phyloP scores from a whole-genome alignment of 2,888 invertebrate species.

The Epirrhoe tristata region DNA sequence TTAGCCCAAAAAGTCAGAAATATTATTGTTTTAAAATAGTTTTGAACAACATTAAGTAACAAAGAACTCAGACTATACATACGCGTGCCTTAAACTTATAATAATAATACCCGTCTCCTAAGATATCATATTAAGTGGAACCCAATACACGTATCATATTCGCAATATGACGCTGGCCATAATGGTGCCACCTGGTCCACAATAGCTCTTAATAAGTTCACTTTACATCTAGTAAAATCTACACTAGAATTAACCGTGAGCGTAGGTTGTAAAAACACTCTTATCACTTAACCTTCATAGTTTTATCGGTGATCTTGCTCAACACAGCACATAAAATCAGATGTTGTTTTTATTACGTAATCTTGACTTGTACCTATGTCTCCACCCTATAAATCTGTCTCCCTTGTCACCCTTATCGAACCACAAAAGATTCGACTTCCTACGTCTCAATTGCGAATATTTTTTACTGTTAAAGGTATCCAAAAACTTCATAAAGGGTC shows the following conservation, averaged over 20 bases:
- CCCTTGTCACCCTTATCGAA: constrained; percentile 46
- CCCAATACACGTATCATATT: constrained; percentile 43
- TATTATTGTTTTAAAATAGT: too few relatives aligned
- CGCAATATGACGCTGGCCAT: constrained; percentile 39
- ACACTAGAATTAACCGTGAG: constrained; percentile 18
- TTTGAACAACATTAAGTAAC: too few relatives aligned
- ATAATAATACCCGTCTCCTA: constrained; percentile 38
- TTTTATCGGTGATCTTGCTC: constrained; percentile 33
- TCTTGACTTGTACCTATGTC: constrained; percentile 19
- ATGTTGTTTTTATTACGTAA: constrained; percentile 33
- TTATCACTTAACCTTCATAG: constrained; percentile 40
- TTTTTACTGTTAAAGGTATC: constrained; percentile 73
- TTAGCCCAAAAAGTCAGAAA: too few relatives aligned
- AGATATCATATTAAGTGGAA: constrained; percentile 44
- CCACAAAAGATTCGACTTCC: constrained; percentile 45
- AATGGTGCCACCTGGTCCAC: constrained; percentile 43
- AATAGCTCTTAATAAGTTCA: constrained; percentile 30
- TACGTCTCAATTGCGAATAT: constrained; percentile 53
- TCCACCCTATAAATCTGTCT: constrained; percentile 13
- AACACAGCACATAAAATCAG: constrained; percentile 23
- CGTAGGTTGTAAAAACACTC: constrained; percentile 22
- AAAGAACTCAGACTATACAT: background rate
- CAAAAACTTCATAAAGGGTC: constrained; percentile 67
- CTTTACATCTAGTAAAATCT: constrained; percentile 23
- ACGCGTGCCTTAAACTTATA: constrained; percentile 42